Base-by-base conservation (phyloP, 2,888 invertebrate genomes). In the Andrena praecox region DNA sequence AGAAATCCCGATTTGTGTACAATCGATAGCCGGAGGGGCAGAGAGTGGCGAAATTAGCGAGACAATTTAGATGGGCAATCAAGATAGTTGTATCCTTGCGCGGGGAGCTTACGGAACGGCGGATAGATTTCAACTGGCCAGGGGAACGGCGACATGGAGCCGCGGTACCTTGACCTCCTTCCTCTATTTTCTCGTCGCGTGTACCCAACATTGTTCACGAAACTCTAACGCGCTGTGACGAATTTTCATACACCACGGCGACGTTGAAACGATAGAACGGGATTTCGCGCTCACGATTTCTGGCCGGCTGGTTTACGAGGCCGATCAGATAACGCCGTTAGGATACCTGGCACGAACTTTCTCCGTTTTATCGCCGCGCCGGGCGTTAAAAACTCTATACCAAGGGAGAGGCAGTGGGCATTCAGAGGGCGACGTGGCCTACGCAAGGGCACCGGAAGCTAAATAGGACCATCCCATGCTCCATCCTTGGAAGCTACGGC, bases 11-110 rank as follows among this genome's bases (percentile, higher is more conserved):
- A 91, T 91, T 91, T 90, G 91, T 89, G 85, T 89, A 87, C 86
- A 91, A 91, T 91, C 91, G 90, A 91, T 91, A 86, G 42, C 59
- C 75, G 42, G 42, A 42, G 42, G 24, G 10, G 56, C 59, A 24
- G 85, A 24, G 85, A 20, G 35, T 29, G 29, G 1, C 74, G 76
- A 91, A 91, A 91, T 90, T 91, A 91, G 89, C 88, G 83, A 87
- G 89, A 91, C 91, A 89, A 91, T 91, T 91, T 90, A 91, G 91
- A 91, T 90, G 79, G 81, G 84, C 84, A 73, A 84, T 74, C 82
- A 60, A 89, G 91, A 91, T 91, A 87, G 48, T 42, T 60, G 52
- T 48, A 64, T 76, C 8, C 31, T 16, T 8, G 12, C 27, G 10
- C 27, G 48, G 69, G 60, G 24, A 54, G 66, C 50, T 63, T 63